phyloP scores from a whole-genome alignment of 2,113 vertebrate genomes.

The Oriolus oriolus region DNA sequence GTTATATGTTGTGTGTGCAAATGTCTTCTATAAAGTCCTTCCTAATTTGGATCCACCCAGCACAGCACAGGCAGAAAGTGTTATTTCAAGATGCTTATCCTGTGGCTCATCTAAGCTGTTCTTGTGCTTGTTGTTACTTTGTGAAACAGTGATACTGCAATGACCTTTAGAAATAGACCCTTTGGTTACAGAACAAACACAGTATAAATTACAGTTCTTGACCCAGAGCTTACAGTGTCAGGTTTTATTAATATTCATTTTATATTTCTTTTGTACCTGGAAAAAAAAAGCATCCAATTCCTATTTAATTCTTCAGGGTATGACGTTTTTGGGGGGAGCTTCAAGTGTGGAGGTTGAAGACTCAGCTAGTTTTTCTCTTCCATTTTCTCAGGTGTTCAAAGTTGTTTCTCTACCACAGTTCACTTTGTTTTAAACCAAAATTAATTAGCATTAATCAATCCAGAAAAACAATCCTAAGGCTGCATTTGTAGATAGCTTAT shows the following conservation, averaged over 20 bases:
- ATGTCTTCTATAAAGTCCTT: not conserved
- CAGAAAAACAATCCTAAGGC: not conserved
- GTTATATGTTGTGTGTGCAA: not conserved
- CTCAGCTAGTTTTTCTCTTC: not conserved
- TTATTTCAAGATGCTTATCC: not conserved
- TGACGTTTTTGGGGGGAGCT: not conserved
- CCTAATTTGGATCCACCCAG: not conserved
- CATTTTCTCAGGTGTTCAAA: not conserved
- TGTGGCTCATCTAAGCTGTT: not conserved
- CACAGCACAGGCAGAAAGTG: not conserved
- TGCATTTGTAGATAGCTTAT: not conserved
- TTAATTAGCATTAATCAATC: not conserved
- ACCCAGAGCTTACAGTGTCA: not conserved
- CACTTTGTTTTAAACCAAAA: not conserved
- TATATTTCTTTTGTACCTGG: not conserved
- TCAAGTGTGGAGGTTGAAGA: not conserved
- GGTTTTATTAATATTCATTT: not conserved
- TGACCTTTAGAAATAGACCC: not conserved
- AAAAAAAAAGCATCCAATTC: not conserved
- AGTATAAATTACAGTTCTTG: not conserved
- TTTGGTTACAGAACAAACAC: not conserved
- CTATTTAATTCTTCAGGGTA: not conserved
- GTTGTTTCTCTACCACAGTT: not conserved
- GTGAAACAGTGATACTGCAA: not conserved
- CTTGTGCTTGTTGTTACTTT: not conserved